Evolutionary conservation across 2,113 vertebrate genomes (phyloP).

Genomic region (Orycteropus afer): DNA sequence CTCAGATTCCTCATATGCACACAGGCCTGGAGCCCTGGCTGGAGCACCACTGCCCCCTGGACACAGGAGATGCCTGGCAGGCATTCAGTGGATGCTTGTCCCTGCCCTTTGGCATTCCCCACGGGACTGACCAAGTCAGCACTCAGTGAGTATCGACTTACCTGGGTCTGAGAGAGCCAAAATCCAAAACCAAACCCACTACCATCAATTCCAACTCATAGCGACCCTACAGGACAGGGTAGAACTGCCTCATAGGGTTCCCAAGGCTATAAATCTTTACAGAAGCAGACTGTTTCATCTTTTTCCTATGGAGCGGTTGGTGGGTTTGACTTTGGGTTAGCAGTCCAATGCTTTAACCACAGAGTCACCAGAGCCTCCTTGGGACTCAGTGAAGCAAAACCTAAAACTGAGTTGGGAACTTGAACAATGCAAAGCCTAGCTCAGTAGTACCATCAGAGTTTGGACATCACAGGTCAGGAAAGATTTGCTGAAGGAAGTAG

Average conservation of each 20-base stretch:
- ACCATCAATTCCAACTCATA: too few relatives aligned
- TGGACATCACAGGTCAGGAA: not conserved
- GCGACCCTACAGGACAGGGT: too few relatives aligned
- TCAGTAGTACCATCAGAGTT: not conserved
- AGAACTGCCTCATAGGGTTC: too few relatives aligned
- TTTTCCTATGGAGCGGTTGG: too few relatives aligned
- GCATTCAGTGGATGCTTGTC: not conserved
- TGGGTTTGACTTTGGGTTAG: too few relatives aligned
- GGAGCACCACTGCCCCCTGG: not conserved
- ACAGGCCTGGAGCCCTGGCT: not conserved
- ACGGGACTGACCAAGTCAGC: not conserved
- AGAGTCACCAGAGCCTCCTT: too few relatives aligned
- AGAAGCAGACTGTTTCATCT: too few relatives aligned
- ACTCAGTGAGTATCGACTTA: not conserved
- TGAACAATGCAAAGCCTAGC: not conserved
- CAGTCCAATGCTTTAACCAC: too few relatives aligned
- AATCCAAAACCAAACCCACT: too few relatives aligned
- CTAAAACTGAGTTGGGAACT: not conserved
- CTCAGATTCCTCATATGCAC: not conserved
- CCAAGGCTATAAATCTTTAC: too few relatives aligned
- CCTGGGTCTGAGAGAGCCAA: too few relatives aligned
- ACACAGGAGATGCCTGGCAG: not conserved
- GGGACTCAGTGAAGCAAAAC: not conserved
- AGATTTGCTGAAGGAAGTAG: not conserved
- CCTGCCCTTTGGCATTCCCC: not conserved